Conservation (phyloP, 1,140 invertebrate genomes). For the Ladona fulva region DNA sequence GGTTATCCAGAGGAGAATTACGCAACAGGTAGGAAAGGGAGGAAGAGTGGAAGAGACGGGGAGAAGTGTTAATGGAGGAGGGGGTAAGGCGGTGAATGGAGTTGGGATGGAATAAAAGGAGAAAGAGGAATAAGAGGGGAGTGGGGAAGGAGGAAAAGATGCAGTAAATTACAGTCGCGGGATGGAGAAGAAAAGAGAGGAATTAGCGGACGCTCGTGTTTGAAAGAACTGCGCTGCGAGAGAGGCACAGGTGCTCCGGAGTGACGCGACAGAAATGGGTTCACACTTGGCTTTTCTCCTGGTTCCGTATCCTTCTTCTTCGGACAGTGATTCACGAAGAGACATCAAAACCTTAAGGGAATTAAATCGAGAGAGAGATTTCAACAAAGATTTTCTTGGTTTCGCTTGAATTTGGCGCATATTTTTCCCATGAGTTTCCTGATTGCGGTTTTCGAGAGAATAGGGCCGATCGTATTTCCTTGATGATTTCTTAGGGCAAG, state of each 20-base stretch:
- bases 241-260: not conserved
- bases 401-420: too few relatives aligned
- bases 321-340: too few relatives aligned
- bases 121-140: not conserved
- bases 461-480: too few relatives aligned
- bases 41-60: not conserved
- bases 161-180: too few relatives aligned
- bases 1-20: not conserved
- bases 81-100: not conserved
- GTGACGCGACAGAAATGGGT: not conserved
- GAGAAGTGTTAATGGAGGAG: not conserved
- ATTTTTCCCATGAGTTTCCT: too few relatives aligned
- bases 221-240: not conserved
- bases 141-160: not conserved
- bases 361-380: too few relatives aligned
- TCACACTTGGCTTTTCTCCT: not conserved
- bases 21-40: not conserved
- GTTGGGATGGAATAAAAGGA: not conserved
- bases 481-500: too few relatives aligned
- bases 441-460: too few relatives aligned
- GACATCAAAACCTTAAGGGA: too few relatives aligned
- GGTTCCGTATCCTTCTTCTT: not conserved
- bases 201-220: not conserved
- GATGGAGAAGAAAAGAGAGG: too few relatives aligned
- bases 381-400: too few relatives aligned